Conservation (phyloP, 1,140 invertebrate species). For the Ceratosolen solmsi region DNA sequence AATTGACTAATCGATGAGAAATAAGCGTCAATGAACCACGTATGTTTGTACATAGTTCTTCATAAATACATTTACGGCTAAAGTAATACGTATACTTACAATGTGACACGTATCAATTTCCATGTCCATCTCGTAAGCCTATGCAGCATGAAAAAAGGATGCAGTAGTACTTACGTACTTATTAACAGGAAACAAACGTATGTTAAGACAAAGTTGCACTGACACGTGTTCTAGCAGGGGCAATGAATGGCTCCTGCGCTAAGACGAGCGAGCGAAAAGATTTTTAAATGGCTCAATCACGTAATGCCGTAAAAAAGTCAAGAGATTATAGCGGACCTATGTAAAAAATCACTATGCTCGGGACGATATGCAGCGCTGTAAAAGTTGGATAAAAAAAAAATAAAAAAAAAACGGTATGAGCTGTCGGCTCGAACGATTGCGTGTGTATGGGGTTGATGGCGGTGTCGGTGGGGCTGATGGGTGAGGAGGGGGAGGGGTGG, state of each 20-base stretch:
- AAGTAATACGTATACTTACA: slow-evolving; percentile 13
- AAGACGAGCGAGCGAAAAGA: neutral
- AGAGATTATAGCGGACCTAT: neutral
- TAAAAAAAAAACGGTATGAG: neutral
- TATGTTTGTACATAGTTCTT: neutral
- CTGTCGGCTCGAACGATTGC: slow-evolving; percentile 15
- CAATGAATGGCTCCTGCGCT: neutral
- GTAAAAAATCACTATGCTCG: slow-evolving; percentile 28
- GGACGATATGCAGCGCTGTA: neutral
- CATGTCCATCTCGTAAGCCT: neutral
- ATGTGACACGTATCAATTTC: slow-evolving; percentile 20
- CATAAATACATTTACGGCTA: neutral
- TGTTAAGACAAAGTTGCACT: neutral
- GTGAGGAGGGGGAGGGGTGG: neutral
- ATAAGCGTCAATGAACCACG: neutral
- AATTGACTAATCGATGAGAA: neutral
- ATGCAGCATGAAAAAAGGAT: neutral
- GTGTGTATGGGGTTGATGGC: neutral
- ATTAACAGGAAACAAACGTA: slow-evolving; percentile 5
- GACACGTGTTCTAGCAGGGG: neutral
- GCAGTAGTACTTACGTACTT: slow-evolving; percentile 1
- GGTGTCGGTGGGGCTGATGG: neutral
- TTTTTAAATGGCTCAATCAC: slow-evolving; percentile 32
- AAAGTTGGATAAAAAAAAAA: neutral
- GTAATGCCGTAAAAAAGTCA: neutral